Base-by-base conservation (phyloP, 2,113 vertebrate genomes). In the Hypomesus transpacificus region DNA sequence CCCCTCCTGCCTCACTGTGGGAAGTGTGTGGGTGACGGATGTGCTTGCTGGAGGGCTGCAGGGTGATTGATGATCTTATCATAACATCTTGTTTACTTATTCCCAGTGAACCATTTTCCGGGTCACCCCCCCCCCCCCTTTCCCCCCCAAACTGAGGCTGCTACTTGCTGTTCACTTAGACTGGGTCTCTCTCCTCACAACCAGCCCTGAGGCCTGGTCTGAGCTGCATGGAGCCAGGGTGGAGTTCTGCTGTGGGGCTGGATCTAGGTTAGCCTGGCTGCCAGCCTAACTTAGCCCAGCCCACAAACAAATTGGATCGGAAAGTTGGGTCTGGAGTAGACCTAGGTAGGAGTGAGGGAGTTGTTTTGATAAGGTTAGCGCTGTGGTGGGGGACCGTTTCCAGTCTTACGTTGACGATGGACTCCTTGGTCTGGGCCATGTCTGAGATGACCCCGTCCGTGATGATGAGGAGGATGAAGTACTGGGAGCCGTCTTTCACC, bases 391-490 rank as follows among this genome's bases (percentile, higher is more conserved):
- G 34, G n/a, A 39, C 6, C 14, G 20, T 26, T 14, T 6, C 21
- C 21, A 5, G 21, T 85, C 95, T 95, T 90, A 98, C 96, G 1
- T 95, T 94, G 68, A 98, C 95, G 64, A 98, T 97, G 17, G 96
- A 95, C 86, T 98, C 96, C 88, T 98, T 98, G 28, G 96, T 94
- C 85, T 96, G 95, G 75, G 95, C 96, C 96, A 98, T 97, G 84
- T 98, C 96, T 11, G 96, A 97, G 91, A 98, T 98, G 77, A 98
- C 96, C 17, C 96, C 96, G 3, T 98, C 96, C 2, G 96, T 98
- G 86, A 98, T 87, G 88, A 98, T 97, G 85, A 98, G 95, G 70
- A 98, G 94, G 80, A 98, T 88, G 85, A 98, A 98, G 87, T 98
- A 98, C 90, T 98, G 96, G n/a, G 96, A 98, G 78, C 96, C 96